These are phyloP conservation scores for Bombyx mori DNA, from an alignment of 1,140 invertebrate species.

Conservation along the genomic window ASM3026992v2 NC_085131.1:7656001-7656500, in stretches of 20 bases:
- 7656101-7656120: conserved; percentile 47
- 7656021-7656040: conserved; percentile 2
- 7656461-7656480: background rate
- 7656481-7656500: no score
- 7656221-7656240: conserved; percentile 30
- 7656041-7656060: conserved; percentile 3
- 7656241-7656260: conserved; percentile 36
- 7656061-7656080: conserved; percentile 28
- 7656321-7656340: no score
- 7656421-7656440: conserved; percentile 46
- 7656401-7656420: conserved; percentile 44
- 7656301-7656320: conserved; percentile 35
- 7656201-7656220: conserved; percentile 48
- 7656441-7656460: conserved; percentile 11
- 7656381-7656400: conserved; percentile 48
- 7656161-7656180: conserved; percentile 28
- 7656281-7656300: conserved; percentile 50
- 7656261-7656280: conserved; percentile 49
- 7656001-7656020: conserved; percentile 3
- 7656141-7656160: conserved; percentile 45
- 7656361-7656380: conserved; percentile 15
- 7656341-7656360: background rate
- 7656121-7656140: conserved; percentile 52
- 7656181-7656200: conserved; percentile 25
- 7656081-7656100: conserved; percentile 25